Evolutionary conservation across 1,140 invertebrate genomes (phyloP), one percentile per base, ranked within the genome.

Genomic region (Scaptodrosophila lebanonensis): DNA sequence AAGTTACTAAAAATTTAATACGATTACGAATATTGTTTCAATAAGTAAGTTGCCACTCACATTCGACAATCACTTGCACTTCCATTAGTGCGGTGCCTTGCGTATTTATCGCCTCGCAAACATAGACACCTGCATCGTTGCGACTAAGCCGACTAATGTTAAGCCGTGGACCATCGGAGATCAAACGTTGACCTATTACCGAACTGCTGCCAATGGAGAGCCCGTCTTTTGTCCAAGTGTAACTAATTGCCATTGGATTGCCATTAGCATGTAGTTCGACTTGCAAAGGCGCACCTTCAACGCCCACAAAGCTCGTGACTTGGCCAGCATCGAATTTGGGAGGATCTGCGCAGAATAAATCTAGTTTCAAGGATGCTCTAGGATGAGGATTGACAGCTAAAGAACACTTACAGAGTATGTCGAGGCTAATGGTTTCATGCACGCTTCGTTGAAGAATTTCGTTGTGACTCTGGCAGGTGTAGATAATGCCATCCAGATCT

Each of bases 401-500:
- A 35, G 4, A 22, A 16, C 12, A 93, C 96, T 95, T 89, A 98
- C 96, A 98, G 36, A 95, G 88, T 45, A 98, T 94, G 88, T 95
- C 93, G 20, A 98, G 88, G 0, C 92, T 93, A n/a, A 96, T 91
- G 1, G 94, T 94, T 83, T 97, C 95, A 83, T 97, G 94, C 0
- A 94, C 92, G 53, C 93, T 93, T 52, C 94, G 89, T 64, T 95
- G 91, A 51, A 97, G 85, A 1, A 91, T 91, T 9, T 92, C 89
- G 85, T 98, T 98, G 67, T 92, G 93, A 0, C 96, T 97, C 83
- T 97, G 93, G 82, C 97, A 99, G 0, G 95, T 97, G 87, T 96
- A 98, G n/a, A 95, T 90, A 2, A 93, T 90, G 13, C 92, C 93
- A 86, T 98, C 95, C 86, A 97, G 91, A 27, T 93, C 92, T 50